Evolutionary conservation across 2,113 vertebrate species (phyloP).

Genomic region (Brienomyrus brachyistius): DNA sequence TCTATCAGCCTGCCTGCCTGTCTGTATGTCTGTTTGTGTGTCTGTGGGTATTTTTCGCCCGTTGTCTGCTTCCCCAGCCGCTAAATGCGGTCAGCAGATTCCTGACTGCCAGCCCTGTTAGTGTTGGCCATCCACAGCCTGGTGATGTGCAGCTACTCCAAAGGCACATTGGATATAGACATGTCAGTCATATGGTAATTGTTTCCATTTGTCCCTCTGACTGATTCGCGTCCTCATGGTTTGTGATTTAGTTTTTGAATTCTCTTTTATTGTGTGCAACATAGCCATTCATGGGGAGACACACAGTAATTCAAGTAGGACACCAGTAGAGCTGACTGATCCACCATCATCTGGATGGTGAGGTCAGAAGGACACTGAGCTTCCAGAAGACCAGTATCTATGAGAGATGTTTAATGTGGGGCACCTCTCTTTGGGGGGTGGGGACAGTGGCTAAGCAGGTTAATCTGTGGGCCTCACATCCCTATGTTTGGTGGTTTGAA

Average conservation of each 20-base stretch:
- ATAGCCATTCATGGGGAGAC: background rate
- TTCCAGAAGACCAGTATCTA: background rate
- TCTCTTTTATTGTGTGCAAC: background rate
- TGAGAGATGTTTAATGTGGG: background rate
- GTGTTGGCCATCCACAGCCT: background rate
- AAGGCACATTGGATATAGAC: background rate
- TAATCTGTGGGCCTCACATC: background rate
- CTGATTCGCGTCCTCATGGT: background rate
- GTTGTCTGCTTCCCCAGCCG: background rate
- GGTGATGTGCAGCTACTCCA: background rate
- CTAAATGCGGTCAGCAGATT: background rate
- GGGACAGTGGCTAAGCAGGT: background rate
- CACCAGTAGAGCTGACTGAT: background rate
- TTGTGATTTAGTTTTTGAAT: background rate
- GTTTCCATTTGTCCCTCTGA: conserved; percentile 8
- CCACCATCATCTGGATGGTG: background rate
- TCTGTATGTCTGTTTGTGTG: background rate
- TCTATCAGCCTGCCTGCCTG: background rate
- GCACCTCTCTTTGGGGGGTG: background rate
- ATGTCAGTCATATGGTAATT: background rate
- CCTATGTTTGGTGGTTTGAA: background rate
- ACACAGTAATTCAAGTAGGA: background rate
- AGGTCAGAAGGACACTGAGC: background rate
- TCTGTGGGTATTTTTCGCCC: no score
- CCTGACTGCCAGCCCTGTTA: background rate